These are phyloP conservation scores for Celastrina argiolus DNA, from an alignment of 2,888 invertebrate genomes.

Conservation along the genomic window DNA sequence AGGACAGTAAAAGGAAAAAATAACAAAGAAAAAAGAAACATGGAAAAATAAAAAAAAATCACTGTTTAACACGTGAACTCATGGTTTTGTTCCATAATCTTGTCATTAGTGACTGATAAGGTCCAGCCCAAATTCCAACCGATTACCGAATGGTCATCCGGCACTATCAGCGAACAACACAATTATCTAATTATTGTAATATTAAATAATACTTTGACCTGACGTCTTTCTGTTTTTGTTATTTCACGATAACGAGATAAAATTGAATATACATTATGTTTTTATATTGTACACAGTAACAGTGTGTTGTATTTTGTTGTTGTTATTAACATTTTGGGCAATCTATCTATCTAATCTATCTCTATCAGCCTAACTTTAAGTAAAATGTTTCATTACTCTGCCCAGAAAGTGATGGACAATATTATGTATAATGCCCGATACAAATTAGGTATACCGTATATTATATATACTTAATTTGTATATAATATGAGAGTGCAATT, in stretches of 20 bases:
- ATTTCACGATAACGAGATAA: constrained; percentile 27
- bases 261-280: constrained; percentile 1
- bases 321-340: too few relatives aligned
- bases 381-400: too few relatives aligned
- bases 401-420: too few relatives aligned
- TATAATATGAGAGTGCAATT: too few relatives aligned
- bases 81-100: background rate
- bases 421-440: too few relatives aligned
- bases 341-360: too few relatives aligned
- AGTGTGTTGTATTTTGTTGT: background rate
- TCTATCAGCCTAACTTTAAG: background rate
- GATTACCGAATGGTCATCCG: background rate
- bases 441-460: too few relatives aligned
- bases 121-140: background rate
- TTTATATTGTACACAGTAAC: background rate
- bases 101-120: background rate
- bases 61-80: background rate
- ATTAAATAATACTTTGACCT: constrained; percentile 46
- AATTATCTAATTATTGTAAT: constrained; percentile 38
- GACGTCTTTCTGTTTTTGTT: constrained; percentile 32
- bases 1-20: too few relatives aligned
- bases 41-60: too few relatives aligned
- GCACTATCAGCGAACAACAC: constrained; percentile 19
- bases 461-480: too few relatives aligned
- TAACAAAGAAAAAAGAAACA: too few relatives aligned